These are phyloP conservation scores for Orgyia antiqua DNA, from an alignment of 2,888 invertebrate genomes.

Conservation along the genomic window DNA sequence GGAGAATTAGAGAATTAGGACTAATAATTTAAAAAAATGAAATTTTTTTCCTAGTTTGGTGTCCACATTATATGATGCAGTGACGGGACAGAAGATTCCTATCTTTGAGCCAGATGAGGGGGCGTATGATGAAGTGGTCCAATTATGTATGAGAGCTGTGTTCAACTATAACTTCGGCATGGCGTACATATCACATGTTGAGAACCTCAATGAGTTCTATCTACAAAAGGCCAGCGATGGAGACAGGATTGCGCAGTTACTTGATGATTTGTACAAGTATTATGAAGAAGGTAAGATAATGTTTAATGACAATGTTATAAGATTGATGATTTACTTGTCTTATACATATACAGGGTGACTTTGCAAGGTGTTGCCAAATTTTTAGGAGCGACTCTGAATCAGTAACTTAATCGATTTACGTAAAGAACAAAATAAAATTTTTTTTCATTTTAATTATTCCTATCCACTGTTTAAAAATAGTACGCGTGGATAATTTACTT, in stretches of 20 bases:
- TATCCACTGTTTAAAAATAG: no score
- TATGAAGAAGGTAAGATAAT: conserved; percentile 67
- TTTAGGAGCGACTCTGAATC: no score
- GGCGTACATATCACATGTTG: conserved; percentile 76
- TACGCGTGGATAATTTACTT: no score
- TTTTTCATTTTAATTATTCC: no score
- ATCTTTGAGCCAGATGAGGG: conserved; percentile 75
- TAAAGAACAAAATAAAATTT: no score
- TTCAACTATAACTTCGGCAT: conserved; percentile 78
- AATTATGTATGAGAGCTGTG: conserved; percentile 81
- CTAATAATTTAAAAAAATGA: no score
- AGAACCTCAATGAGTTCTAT: conserved; percentile 79
- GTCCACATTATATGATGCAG: conserved; percentile 79
- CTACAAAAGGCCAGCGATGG: conserved; percentile 76
- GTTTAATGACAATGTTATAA: neutral
- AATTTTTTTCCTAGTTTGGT: conserved; percentile 76
- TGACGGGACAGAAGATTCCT: conserved; percentile 64
- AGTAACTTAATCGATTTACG: no score
- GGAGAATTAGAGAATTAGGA: no score
- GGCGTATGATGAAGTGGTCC: conserved; percentile 67
- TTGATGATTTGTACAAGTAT: conserved; percentile 78
- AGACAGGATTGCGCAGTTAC: conserved; percentile 66
- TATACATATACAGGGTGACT: no score
- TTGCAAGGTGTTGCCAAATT: no score
- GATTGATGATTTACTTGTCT: no score